A percentile compares a stretch with the other conserved stretches of the same genome.
Evolutionary conservation across 1,140 invertebrate species (phyloP).

Genomic region (Pseudomyrmex dendroicus): DNA sequence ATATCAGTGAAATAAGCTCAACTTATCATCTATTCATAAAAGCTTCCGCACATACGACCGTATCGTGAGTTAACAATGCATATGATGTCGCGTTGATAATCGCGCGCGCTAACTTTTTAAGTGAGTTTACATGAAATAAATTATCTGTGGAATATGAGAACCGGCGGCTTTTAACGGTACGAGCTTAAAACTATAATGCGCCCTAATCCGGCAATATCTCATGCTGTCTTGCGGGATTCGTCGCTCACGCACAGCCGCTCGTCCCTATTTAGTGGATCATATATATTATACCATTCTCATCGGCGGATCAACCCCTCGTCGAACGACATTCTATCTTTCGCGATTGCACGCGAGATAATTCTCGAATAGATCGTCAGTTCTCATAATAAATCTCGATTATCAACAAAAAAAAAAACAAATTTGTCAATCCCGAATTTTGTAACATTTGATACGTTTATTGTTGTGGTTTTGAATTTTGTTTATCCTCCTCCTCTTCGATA

Average conservation of each 20-base stretch:
- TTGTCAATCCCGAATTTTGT: no score
- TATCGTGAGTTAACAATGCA: conserved; percentile 35
- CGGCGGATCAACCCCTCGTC: conserved; percentile 79
- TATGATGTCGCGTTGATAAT: conserved; percentile 21
- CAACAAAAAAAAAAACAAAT: conserved; percentile 2
- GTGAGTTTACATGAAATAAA: conserved; percentile 50
- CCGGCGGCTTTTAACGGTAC: conserved; percentile 74
- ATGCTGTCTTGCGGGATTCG: conserved; percentile 80
- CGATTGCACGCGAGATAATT: conserved; percentile 34
- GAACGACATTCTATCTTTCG: conserved; percentile 67
- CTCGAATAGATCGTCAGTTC: conserved; percentile 25
- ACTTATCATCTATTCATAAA: conserved; percentile 10
- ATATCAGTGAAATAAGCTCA: neutral
- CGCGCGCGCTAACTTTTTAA: conserved; percentile 42
- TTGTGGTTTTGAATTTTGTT: neutral
- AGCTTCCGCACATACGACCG: neutral
- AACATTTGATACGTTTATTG: no score
- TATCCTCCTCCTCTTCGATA: neutral
- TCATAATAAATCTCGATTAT: no score
- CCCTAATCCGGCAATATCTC: conserved; percentile 82
- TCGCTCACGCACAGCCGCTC: conserved; percentile 76
- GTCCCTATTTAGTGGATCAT: conserved; percentile 81
- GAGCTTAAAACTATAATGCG: conserved; percentile 82
- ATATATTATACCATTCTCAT: conserved; percentile 80
- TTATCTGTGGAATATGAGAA: conserved; percentile 73